A percentile compares a stretch with the other conserved stretches of the same genome.
These are phyloP conservation scores for Phalanger gymnotis DNA, from an alignment of 2,797 vertebrate species.

Conservation along the genomic window DNA sequence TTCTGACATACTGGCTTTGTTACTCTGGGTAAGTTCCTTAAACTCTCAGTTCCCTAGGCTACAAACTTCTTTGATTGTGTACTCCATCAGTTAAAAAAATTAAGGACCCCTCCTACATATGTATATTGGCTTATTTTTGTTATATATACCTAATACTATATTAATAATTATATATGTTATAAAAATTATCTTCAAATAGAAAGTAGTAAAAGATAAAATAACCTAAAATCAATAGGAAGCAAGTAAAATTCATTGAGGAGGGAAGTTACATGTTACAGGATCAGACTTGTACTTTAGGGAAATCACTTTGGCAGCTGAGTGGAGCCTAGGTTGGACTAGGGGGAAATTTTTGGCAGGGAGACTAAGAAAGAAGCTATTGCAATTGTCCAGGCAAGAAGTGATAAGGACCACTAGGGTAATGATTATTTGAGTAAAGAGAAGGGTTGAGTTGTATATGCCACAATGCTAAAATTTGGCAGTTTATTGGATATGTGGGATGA, in stretches of 20 bases:
- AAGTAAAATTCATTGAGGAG: neutral
- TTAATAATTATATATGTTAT: neutral
- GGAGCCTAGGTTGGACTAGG: neutral
- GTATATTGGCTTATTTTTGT: neutral
- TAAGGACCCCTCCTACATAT: neutral
- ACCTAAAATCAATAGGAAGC: neutral
- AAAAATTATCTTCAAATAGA: neutral
- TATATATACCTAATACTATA: neutral
- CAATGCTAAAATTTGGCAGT: neutral
- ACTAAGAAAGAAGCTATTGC: neutral
- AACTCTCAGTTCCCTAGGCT: neutral
- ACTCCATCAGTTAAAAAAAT: neutral
- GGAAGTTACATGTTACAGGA: neutral
- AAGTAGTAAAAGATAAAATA: neutral
- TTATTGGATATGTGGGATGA: neutral
- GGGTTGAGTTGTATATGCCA: neutral
- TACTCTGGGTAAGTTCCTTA: neutral
- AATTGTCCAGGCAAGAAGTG: neutral
- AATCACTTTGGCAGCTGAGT: neutral
- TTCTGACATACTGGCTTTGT: neutral
- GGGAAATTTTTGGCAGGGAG: neutral
- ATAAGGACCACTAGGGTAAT: neutral
- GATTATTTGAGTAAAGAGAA: neutral
- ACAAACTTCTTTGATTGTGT: neutral
- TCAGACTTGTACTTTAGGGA: neutral